A percentile compares a stretch with the other conserved stretches of the same genome.
Conservation (phyloP, 2,113 vertebrate species). For the Catharus bicknelli region DNA sequence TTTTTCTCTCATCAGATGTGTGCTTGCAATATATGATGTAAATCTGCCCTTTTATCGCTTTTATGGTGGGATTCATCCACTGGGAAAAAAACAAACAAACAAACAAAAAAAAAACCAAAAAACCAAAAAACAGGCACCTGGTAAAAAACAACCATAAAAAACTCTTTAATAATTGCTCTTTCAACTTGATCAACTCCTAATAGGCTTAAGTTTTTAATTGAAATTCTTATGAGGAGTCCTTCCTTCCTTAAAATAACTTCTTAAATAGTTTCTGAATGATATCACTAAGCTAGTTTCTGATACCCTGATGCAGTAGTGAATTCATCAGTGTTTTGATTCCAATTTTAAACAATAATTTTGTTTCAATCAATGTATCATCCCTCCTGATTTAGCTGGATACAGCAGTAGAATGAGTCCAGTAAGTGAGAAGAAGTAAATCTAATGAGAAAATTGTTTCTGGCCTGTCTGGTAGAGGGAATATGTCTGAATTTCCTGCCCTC, state of each 20-base stretch:
- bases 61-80: background rate
- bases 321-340: background rate
- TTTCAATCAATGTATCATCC: background rate
- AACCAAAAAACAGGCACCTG: background rate
- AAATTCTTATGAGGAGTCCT: background rate
- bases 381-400: background rate
- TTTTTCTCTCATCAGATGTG: background rate
- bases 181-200: background rate
- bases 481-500: rapidly evolving
- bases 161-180: background rate
- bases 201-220: background rate
- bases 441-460: background rate
- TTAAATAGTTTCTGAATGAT: background rate
- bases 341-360: background rate
- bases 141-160: background rate
- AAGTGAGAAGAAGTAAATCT: background rate
- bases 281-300: background rate
- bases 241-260: background rate
- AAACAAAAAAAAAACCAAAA: no score
- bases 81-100: background rate
- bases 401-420: rapidly evolving
- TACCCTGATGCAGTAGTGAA: background rate
- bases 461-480: background rate
- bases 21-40: background rate
- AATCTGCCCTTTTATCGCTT: background rate